Evolutionary conservation across 2,797 vertebrate species (phyloP).

Genomic region (Gallirallus australis): DNA sequence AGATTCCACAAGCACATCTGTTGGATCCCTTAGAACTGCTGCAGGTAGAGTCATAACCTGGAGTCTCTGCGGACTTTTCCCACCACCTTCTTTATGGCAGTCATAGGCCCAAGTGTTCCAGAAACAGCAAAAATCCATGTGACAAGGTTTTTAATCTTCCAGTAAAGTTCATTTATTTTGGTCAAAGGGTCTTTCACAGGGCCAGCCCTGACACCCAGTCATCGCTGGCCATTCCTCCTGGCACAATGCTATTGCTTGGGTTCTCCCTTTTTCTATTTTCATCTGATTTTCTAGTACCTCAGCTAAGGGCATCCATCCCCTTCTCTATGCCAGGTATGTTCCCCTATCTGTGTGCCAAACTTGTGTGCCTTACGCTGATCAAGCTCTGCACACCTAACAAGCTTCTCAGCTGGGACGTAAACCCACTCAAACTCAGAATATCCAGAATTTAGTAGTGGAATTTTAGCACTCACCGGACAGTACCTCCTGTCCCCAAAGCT

Average conservation of each 20-base stretch:
- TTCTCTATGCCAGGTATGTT: not conserved
- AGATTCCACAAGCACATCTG: not conserved
- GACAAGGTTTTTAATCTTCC: not conserved
- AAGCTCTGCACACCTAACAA: fast-evolving
- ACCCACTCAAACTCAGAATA: not conserved
- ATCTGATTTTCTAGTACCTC: not conserved
- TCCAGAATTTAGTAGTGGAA: not conserved
- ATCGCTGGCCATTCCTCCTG: not conserved
- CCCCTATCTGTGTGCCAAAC: not conserved
- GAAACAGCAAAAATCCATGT: not conserved
- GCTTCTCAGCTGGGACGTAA: not conserved
- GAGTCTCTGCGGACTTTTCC: not conserved
- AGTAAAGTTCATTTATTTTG: not conserved
- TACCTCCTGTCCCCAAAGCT: not conserved
- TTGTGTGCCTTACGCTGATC: not conserved
- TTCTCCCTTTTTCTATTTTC: not conserved
- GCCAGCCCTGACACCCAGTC: not conserved
- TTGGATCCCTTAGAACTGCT: not conserved
- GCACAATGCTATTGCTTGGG: not conserved
- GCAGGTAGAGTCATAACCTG: fast-evolving
- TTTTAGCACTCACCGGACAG: not conserved
- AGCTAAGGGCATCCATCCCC: fast-evolving
- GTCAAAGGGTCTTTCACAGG: not conserved
- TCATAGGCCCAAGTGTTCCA: not conserved
- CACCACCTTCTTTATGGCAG: not conserved